A percentile compares a stretch with the other conserved stretches of the same genome.
These are phyloP conservation scores for Butastur rufipennis DNA, from an alignment of 2,113 vertebrate genomes.

Conservation along the genomic window DNA sequence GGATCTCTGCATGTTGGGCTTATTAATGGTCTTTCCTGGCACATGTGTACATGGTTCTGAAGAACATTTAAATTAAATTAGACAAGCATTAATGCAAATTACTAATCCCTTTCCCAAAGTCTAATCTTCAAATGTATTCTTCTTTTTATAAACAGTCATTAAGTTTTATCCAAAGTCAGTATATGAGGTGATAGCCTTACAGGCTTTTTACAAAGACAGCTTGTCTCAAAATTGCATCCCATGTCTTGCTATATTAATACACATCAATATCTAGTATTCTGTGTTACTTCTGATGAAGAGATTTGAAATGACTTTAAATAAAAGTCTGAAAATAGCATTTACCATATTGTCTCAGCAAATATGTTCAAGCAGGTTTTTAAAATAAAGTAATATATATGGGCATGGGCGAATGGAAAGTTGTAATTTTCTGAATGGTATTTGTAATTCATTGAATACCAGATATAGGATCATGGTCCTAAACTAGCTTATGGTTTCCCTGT, in stretches of 20 bases:
- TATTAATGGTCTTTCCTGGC: slow-evolving; percentile 72
- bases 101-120: slow-evolving; percentile 77
- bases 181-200: slow-evolving; percentile 32
- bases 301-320: not conserved
- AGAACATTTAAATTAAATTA: slow-evolving; percentile 79
- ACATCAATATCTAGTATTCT: not conserved
- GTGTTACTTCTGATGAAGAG: not conserved
- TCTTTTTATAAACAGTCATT: slow-evolving; percentile 69
- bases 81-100: slow-evolving; percentile 71
- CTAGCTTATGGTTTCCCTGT: not conserved
- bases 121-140: slow-evolving; percentile 67
- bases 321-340: not conserved
- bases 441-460: not conserved
- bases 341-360: not conserved
- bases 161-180: slow-evolving; percentile 60
- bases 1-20: slow-evolving; percentile 77
- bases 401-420: not conserved
- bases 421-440: not conserved
- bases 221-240: not conserved
- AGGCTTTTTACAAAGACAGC: not conserved
- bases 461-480: not conserved
- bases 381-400: not conserved
- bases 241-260: not conserved
- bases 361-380: not conserved
- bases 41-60: slow-evolving; percentile 72